Evolutionary conservation across 2,888 invertebrate species (phyloP).

Genomic region (Caradrina kadenii): DNA sequence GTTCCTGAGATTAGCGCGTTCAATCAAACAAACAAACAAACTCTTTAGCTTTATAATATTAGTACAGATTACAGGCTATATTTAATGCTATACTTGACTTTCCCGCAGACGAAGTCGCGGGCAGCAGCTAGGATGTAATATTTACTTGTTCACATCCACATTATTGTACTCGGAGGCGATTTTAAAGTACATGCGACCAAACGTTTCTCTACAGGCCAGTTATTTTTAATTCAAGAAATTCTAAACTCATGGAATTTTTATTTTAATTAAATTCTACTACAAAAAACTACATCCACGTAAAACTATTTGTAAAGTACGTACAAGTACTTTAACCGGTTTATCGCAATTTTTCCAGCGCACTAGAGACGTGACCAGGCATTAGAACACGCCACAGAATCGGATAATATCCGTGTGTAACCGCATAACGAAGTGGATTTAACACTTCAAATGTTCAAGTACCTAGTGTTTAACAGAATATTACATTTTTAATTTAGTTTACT

Average conservation of each 20-base stretch:
- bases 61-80: no score
- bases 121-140: no score
- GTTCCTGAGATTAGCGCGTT: no score
- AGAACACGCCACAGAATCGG: slow-evolving; percentile 3
- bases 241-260: background rate
- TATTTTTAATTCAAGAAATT: no score
- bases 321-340: slow-evolving; percentile 34
- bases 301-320: background rate
- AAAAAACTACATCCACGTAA: slow-evolving; percentile 5
- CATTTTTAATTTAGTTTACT: slow-evolving; percentile 13
- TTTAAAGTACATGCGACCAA: no score
- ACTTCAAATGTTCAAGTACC: slow-evolving; percentile 15
- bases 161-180: no score
- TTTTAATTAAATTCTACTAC: background rate
- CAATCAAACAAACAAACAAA: no score
- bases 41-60: no score
- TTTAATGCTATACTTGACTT: no score
- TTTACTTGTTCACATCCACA: no score
- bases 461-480: slow-evolving; percentile 13
- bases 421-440: slow-evolving; percentile 27
- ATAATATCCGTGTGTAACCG: slow-evolving; percentile 34
- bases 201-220: no score
- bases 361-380: slow-evolving; percentile 48
- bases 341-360: slow-evolving; percentile 28
- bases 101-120: no score